phyloP scores from a whole-genome alignment of 1,140 invertebrate genomes.

The Drosophila ficusphila region DNA sequence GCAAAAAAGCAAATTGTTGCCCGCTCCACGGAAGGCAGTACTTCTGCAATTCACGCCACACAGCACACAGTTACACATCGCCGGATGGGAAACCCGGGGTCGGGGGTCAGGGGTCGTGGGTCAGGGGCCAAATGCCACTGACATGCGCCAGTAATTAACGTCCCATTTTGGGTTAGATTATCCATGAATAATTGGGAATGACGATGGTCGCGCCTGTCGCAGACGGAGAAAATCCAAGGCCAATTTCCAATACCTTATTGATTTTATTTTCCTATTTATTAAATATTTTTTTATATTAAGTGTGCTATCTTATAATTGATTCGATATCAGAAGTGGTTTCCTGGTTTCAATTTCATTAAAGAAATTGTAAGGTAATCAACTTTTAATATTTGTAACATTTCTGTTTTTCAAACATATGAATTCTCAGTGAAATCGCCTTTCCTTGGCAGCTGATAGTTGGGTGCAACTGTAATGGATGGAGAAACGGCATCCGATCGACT shows the following conservation, averaged over 20 bases:
- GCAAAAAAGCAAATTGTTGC: constrained; percentile 42
- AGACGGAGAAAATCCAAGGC: constrained; percentile 2
- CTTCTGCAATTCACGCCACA: constrained; percentile 46
- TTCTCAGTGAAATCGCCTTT: neutral
- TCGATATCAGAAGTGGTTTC: too few species aligned
- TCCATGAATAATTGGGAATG: constrained; percentile 82
- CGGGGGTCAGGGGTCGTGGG: neutral
- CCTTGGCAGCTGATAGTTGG: too few species aligned
- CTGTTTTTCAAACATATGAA: too few species aligned
- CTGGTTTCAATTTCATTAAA: too few species aligned
- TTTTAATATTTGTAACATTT: too few species aligned
- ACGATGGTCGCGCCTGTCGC: constrained; percentile 39
- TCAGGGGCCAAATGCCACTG: constrained; percentile 45
- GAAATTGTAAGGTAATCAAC: too few species aligned
- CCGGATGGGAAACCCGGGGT: neutral
- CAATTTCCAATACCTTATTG: neutral
- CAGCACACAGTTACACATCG: constrained; percentile 15
- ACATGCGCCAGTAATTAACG: constrained; percentile 83
- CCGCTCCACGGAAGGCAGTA: too few species aligned
- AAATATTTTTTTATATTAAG: too few species aligned
- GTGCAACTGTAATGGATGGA: constrained; percentile 30
- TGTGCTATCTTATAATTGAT: too few species aligned
- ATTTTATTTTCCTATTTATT: neutral
- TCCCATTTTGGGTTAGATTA: constrained; percentile 84
- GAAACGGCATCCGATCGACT: neutral